Conservation (phyloP, 2,113 vertebrate species). For the Bujurquina vittata region DNA sequence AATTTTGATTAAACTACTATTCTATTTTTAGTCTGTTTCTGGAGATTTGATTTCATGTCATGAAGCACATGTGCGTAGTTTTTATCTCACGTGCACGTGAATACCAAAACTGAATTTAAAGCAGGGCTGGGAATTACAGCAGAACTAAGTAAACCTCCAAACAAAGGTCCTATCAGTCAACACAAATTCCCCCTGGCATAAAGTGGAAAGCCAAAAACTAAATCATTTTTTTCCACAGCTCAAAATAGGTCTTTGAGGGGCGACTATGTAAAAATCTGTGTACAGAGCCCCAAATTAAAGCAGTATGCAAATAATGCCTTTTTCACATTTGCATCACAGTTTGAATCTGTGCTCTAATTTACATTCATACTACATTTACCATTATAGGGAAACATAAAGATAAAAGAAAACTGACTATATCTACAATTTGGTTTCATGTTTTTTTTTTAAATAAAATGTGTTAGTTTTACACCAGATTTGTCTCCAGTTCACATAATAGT, state of each 20-base stretch:
- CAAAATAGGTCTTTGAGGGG: neutral
- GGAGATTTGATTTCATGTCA: neutral
- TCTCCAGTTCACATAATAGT: too few species aligned
- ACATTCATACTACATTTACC: neutral
- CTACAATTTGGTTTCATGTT: neutral
- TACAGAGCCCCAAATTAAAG: neutral
- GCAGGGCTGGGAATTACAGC: neutral
- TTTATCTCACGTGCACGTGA: neutral
- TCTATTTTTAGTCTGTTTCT: neutral
- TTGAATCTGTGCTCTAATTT: neutral
- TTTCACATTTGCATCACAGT: neutral
- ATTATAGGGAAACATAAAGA: neutral
- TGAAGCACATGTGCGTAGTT: neutral
- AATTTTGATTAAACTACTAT: neutral
- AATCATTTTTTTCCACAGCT: neutral
- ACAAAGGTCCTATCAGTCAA: neutral
- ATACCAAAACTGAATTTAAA: neutral
- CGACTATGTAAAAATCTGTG: neutral
- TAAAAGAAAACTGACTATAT: neutral
- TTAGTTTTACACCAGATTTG: too few species aligned
- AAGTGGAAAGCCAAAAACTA: neutral
- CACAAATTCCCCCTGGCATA: neutral
- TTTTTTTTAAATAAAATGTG: too few species aligned
- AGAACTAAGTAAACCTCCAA: neutral
- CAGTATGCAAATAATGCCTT: neutral